A percentile compares a stretch with the other conserved stretches of the same genome.
Conservation (phyloP, 2,888 invertebrate genomes). For the Fragum fragum region DNA sequence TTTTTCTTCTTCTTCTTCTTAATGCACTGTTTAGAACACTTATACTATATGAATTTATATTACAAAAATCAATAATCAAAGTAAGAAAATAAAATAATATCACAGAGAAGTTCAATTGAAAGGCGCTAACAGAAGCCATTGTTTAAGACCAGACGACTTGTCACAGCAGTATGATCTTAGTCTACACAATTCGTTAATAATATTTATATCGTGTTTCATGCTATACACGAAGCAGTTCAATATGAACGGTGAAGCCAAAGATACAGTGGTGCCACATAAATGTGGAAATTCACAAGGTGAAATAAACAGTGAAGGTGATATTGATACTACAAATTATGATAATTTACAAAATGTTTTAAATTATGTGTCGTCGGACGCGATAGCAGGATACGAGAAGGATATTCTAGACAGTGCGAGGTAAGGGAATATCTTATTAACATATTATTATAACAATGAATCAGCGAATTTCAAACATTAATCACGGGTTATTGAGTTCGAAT, state of each 20-base stretch:
- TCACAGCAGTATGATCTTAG: too few relatives aligned
- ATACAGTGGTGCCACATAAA: not conserved
- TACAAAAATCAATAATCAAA: too few relatives aligned
- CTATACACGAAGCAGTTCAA: not conserved
- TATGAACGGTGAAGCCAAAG: not conserved
- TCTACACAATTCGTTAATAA: too few relatives aligned
- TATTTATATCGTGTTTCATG: not conserved
- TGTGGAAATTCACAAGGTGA: not conserved
- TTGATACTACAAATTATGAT: not conserved
- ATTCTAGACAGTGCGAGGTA: not conserved
- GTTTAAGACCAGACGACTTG: too few relatives aligned
- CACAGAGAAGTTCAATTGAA: too few relatives aligned
- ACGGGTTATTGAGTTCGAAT: not conserved
- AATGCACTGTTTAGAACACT: too few relatives aligned
- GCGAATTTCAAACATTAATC: not conserved
- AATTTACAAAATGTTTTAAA: not conserved
- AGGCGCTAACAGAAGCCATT: too few relatives aligned
- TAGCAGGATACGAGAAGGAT: not conserved
- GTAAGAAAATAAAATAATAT: too few relatives aligned
- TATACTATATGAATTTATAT: too few relatives aligned
- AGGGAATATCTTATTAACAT: constrained; percentile 1
- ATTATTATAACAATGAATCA: not conserved
- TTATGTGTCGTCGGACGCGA: not conserved
- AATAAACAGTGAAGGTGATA: not conserved
- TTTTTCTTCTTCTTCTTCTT: too few relatives aligned